These are phyloP conservation scores for Mechanitis messenoides DNA, from an alignment of 2,888 invertebrate genomes.

Conservation along the genomic window DNA sequence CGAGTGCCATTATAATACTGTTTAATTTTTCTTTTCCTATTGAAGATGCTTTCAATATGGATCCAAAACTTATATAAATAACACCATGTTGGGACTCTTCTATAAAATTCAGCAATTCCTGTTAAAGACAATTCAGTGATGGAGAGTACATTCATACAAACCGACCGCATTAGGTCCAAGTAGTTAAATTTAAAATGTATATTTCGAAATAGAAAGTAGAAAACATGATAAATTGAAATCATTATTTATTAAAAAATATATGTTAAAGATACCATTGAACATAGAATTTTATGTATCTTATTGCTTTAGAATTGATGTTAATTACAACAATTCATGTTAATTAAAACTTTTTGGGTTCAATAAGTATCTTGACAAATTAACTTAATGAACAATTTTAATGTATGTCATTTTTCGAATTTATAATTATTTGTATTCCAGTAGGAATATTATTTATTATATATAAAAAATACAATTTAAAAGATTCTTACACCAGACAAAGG, in stretches of 20 bases:
- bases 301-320: too few species aligned
- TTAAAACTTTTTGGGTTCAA: too few species aligned
- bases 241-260: too few species aligned
- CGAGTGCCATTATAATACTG: constrained; percentile 78
- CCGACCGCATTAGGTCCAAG: too few species aligned
- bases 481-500: constrained; percentile 25
- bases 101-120: constrained; percentile 79
- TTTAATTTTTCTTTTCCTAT: constrained; percentile 76
- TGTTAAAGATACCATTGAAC: too few species aligned
- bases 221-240: too few species aligned
- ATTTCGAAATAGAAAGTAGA: too few species aligned
- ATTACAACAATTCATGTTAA: not conserved
- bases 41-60: constrained; percentile 80
- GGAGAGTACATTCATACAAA: too few species aligned
- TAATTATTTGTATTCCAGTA: too few species aligned
- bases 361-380: not conserved
- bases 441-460: too few species aligned
- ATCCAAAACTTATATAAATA: constrained; percentile 86
- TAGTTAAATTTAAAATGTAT: too few species aligned
- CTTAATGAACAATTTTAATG: not conserved
- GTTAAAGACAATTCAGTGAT: constrained; percentile 7
- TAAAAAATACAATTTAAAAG: not conserved
- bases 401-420: not conserved
- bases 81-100: constrained; percentile 81
- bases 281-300: too few species aligned